A percentile compares a stretch with the other conserved stretches of the same genome.
Evolutionary conservation across 2,888 invertebrate genomes (phyloP).

Genomic region (Torymus tubicola): DNA sequence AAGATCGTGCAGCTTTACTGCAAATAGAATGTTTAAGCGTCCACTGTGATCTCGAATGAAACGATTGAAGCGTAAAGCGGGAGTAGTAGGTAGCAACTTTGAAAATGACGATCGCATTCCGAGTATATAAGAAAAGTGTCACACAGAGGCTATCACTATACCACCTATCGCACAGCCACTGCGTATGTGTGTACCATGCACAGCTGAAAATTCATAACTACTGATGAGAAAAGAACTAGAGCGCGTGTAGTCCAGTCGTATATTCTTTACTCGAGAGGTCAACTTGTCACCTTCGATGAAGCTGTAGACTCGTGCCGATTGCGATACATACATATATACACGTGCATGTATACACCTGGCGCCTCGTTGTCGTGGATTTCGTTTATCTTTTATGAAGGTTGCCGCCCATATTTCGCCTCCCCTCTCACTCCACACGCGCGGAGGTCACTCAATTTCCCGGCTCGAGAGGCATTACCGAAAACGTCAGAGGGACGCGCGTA

Average conservation of each 20-base stretch:
- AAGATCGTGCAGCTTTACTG: conserved; percentile 29
- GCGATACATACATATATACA: conserved; percentile 17
- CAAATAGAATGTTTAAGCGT: conserved; percentile 25
- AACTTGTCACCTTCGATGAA: conserved; percentile 32
- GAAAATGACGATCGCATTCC: too few species aligned
- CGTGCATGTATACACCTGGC: neutral
- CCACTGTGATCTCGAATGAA: too few species aligned
- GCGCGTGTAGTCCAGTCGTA: neutral
- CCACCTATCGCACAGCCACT: too few species aligned
- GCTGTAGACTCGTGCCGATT: conserved; percentile 8
- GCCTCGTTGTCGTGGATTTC: conserved; percentile 44
- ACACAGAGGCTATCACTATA: too few species aligned
- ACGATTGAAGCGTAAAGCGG: too few species aligned
- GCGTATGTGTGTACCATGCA: too few species aligned
- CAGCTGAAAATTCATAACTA: too few species aligned
- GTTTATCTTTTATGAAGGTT: conserved; percentile 61
- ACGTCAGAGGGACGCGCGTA: conserved; percentile 56
- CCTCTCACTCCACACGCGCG: conserved; percentile 56
- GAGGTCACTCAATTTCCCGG: conserved; percentile 68
- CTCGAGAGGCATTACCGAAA: conserved; percentile 63
- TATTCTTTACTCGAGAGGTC: neutral
- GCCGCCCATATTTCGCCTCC: conserved; percentile 9
- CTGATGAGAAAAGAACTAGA: too few species aligned
- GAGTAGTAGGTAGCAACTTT: too few species aligned
- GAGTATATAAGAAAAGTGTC: too few species aligned